Percentiles rank a stretch among this genome's conserved stretches.
These are phyloP conservation scores for Penaeus japonicus DNA, from an alignment of 1,140 invertebrate species.

Conservation along the genomic window DNA sequence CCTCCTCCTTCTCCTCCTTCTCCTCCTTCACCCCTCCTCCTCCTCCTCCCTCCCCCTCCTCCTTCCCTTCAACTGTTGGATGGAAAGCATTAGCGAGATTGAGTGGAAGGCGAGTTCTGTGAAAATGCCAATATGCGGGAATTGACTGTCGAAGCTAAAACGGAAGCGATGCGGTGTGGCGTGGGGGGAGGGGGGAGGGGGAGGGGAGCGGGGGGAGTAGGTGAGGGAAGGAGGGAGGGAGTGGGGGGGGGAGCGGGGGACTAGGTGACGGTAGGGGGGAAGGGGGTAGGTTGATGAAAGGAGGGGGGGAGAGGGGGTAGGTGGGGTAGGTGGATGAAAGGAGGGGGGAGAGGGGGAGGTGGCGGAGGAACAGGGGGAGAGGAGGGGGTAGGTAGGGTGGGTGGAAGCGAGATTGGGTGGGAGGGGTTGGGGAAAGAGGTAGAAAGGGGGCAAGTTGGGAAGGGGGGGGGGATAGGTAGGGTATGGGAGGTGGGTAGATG, in stretches of 20 bases:
- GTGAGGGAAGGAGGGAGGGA: neutral
- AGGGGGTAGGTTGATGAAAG: neutral
- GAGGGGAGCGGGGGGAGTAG: neutral
- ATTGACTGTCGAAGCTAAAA: slow-evolving; percentile 38
- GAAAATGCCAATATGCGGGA: slow-evolving; percentile 47
- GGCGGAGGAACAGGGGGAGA: no score
- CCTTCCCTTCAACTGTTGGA: slow-evolving; percentile 26
- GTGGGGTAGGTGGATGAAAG: neutral
- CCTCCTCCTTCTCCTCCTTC: neutral
- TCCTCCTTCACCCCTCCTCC: neutral
- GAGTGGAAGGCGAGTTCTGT: slow-evolving; percentile 19
- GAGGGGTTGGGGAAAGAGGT: no score
- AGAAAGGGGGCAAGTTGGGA: no score
- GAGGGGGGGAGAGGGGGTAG: neutral
- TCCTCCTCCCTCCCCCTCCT: neutral
- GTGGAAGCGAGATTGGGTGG: no score
- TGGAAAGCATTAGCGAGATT: slow-evolving; percentile 44
- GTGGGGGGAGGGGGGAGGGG: neutral
- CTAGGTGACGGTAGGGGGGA: no score
- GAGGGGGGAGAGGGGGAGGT: neutral
- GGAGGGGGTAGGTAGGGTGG: no score
- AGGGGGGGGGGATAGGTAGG: no score
- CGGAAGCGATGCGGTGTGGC: neutral
- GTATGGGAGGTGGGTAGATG: no score
- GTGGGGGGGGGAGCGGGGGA: no score